Evolutionary conservation across 2,797 vertebrate genomes (phyloP), one percentile per base, ranked within the genome.

Genomic region (Setipinna tenuifilis): DNA sequence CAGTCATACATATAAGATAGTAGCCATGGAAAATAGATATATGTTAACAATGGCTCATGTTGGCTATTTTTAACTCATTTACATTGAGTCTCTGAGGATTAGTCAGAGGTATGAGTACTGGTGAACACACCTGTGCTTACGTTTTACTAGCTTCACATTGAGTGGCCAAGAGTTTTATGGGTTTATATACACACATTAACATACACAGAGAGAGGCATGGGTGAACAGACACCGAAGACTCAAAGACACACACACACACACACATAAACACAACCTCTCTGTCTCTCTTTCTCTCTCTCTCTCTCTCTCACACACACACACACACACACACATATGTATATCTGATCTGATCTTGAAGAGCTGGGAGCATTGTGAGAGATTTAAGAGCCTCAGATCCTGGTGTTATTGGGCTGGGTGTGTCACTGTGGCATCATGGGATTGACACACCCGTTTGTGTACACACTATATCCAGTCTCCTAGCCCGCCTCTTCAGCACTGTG

Each of bases 191-290:
- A 19, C 19, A 84, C 71, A 80, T 57, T 41, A 28, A 21, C 50
- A 80, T 35, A 81, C 57, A 35, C 68, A 48, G 6, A 35, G 16
- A 68, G 50, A 59, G 71, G 21, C 84, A 82, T 80, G 41, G 48
- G 80, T 61, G 46, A 75, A 81, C 19, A 44, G 71, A 81, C 61
- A 68, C 83, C 23, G 61, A 61, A 54, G 61, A 84, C 44, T 48
- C 59, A 54, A 54, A 54, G 0, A 44, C 71, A 54, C 50, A 54
- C 9, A 54, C 6, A 31, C 78, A 44, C 17, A 78, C 1, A 44
- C 71, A 54, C 50, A 54, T 54, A 54, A 17, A 31, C 78, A 44
- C 17, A 78, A 71, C 21, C 58, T 61, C 58, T 61, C 58, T 61
- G 19, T 61, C 58, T 61, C 17, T 61, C 58, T 61, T 12, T 61